Evolutionary conservation across 1,140 invertebrate genomes (phyloP), one percentile per base, ranked within the genome.

Genomic region (Sarcophaga bullata): DNA sequence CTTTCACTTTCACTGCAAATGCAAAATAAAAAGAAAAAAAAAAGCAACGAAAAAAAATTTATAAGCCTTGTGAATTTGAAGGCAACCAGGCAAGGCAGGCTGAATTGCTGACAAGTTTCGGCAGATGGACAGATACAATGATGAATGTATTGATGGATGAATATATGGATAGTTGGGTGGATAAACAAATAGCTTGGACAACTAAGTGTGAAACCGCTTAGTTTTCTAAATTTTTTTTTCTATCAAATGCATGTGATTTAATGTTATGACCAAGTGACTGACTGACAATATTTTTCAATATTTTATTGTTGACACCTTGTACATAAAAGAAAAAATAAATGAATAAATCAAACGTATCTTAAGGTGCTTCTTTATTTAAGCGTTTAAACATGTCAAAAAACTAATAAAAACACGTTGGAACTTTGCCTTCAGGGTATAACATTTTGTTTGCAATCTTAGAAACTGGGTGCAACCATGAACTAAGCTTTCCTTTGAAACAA

Each of bases 211-310:
- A 37, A 37, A 37, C 25, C 25, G 4, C 25, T 2, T 37, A 2
- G 25, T 4, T 37, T 37, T 37, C 1, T 1, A 37, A 1, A 37
- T 37, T 37, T 37, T 37, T 37, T 37, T 8, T 68, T 68, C 6
- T n/a, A 19, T 68, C 19, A 19, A 68, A 68, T 68, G 62, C 62
- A 68, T 8, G 17, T 68, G 17, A 10, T 68, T 19, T 19, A 25
- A 68, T 19, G 19, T 68, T 68, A 68, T 68, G 62, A 68, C 62
- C 62, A 68, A 68, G 15, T 68, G 62, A 68, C 62, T 68, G 62
- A 68, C 62, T 68, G 19, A 68, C 62, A 68, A 68, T 68, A 68
- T 68, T 19, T n/a, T 68, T 68, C 62, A 68, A 25, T 19, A 68
- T 68, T 68, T 68, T 68, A 19, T 19, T 68, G 62, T 68, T 68